phyloP scores from a whole-genome alignment of 2,888 invertebrate genomes.

The Thera obeliscata region DNA sequence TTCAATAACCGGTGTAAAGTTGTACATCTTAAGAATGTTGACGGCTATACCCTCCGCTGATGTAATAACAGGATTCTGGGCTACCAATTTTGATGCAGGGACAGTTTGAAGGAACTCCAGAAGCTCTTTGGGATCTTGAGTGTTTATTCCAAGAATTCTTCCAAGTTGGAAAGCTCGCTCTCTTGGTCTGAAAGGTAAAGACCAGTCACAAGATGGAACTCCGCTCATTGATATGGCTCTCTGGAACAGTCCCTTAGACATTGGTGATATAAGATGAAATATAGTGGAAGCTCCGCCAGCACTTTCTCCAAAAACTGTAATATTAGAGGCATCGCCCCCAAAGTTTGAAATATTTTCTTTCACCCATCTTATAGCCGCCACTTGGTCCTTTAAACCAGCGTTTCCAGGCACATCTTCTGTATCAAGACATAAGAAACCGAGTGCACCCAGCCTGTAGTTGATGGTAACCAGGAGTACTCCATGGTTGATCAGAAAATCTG shows the following conservation, averaged over 20 bases:
- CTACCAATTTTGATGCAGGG: constrained; percentile 45
- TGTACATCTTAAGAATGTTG: constrained; percentile 34
- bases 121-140: constrained; percentile 50
- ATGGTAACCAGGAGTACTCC: constrained; percentile 82
- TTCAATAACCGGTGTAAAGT: constrained; percentile 50
- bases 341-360: constrained; percentile 54
- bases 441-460: constrained; percentile 80
- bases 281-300: constrained; percentile 56
- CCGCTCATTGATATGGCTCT: constrained; percentile 64
- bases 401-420: constrained; percentile 84
- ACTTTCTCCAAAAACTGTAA: constrained; percentile 62
- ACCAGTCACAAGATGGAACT: constrained; percentile 53
- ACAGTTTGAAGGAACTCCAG: constrained; percentile 56
- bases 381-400: constrained; percentile 78
- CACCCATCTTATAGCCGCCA: constrained; percentile 58
- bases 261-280: constrained; percentile 58
- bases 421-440: constrained; percentile 82
- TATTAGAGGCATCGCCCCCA: constrained; percentile 56
- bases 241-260: constrained; percentile 61
- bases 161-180: constrained; percentile 54
- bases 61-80: constrained; percentile 40
- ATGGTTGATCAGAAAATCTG: constrained; percentile 81
- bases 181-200: constrained; percentile 47
- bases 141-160: constrained; percentile 52
- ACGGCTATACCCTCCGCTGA: constrained; percentile 33